Evolutionary conservation across 2,797 vertebrate genomes (phyloP).

Genomic region (Poliocrania exsul): DNA sequence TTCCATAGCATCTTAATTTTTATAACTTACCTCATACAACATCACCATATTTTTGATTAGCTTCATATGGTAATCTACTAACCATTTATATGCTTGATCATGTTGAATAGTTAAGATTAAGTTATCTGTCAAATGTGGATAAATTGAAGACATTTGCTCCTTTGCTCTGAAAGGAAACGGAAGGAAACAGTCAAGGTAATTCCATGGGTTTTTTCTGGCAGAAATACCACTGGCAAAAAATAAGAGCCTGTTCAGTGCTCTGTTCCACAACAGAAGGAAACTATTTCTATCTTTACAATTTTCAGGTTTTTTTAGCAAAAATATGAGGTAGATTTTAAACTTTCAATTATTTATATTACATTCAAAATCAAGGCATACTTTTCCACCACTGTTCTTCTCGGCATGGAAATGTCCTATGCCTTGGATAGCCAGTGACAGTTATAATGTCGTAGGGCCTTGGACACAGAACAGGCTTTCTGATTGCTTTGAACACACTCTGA

Average conservation of each 20-base stretch:
- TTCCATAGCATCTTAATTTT: not conserved
- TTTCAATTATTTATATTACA: not conserved
- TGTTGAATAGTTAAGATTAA: not conserved
- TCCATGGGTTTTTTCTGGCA: not conserved
- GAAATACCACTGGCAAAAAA: not conserved
- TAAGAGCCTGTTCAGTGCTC: not conserved
- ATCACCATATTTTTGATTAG: not conserved
- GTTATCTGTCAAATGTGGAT: not conserved
- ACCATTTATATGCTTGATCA: not conserved
- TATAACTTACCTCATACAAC: not conserved
- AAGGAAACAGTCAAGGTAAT: not conserved
- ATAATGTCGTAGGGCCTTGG: not conserved
- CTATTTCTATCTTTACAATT: not conserved
- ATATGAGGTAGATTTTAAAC: not conserved
- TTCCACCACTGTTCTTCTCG: not conserved
- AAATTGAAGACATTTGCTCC: not conserved
- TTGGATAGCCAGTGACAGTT: not conserved
- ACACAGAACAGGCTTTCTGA: not conserved
- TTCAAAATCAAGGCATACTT: not conserved
- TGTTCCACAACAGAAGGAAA: not conserved
- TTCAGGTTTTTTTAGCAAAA: not conserved
- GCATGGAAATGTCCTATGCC: not conserved
- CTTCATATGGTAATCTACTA: not conserved
- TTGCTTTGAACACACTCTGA: not conserved
- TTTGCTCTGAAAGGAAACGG: not conserved